phyloP scores from a whole-genome alignment of 2,888 invertebrate species.

The Hirtodrosophila alboralis region DNA sequence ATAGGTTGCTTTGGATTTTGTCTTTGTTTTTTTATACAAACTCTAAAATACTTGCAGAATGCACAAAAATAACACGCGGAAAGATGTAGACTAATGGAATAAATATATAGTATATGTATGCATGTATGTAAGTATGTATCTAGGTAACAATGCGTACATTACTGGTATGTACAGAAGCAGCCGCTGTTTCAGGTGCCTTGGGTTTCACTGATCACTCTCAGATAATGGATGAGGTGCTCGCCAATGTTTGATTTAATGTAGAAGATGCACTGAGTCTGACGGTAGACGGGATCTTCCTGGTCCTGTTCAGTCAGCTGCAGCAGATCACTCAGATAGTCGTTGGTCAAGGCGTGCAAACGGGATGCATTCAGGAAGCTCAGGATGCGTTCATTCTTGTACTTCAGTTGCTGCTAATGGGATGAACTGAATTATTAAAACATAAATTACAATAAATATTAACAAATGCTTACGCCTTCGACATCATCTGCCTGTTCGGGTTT shows the following conservation, averaged over 20 bases:
- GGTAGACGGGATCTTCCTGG: slow-evolving; percentile 36
- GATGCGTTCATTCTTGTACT: slow-evolving; percentile 81
- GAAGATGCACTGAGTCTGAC: slow-evolving; percentile 73
- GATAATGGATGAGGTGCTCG: slow-evolving; percentile 81
- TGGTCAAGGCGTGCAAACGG: slow-evolving; percentile 46
- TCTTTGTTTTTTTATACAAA: slow-evolving; percentile 20
- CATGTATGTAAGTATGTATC: slow-evolving; percentile 17
- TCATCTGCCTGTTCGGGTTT: slow-evolving; percentile 66
- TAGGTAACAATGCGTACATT: slow-evolving; percentile 32
- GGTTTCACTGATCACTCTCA: slow-evolving; percentile 75
- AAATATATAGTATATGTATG: slow-evolving; percentile 6
- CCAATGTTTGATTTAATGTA: slow-evolving; percentile 81
- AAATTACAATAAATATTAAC: not conserved
- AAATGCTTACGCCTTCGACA: slow-evolving; percentile 73
- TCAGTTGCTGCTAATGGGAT: slow-evolving; percentile 57
- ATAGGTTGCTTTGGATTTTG: slow-evolving; percentile 11
- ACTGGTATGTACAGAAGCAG: slow-evolving; percentile 10
- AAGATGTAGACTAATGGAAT: slow-evolving; percentile 4
- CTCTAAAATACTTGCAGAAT: slow-evolving; percentile 33
- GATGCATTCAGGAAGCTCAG: slow-evolving; percentile 80
- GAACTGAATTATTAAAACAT: slow-evolving; percentile 3
- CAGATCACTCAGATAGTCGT: slow-evolving; percentile 75
- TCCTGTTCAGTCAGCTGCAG: slow-evolving; percentile 58
- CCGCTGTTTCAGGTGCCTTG: slow-evolving; percentile 16
- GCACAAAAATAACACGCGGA: slow-evolving; percentile 18